These are phyloP conservation scores for Phortica magna DNA, from an alignment of 2,888 invertebrate species.

Conservation along the genomic window DNA sequence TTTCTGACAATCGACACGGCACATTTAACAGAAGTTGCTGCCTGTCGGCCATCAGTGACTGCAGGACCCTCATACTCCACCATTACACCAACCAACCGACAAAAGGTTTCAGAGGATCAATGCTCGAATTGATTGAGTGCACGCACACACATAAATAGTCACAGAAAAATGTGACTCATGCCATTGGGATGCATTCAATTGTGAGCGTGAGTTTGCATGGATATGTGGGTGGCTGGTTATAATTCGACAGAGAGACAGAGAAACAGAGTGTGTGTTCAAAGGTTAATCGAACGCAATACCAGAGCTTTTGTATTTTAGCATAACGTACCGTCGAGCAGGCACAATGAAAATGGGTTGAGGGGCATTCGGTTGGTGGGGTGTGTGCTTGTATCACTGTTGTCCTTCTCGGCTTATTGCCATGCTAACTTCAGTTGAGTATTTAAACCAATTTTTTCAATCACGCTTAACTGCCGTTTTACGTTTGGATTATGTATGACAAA, in stretches of 20 bases:
- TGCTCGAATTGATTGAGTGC: background rate
- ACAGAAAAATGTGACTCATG: background rate
- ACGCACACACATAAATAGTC: background rate
- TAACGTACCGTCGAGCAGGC: too few species aligned
- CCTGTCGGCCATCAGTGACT: background rate
- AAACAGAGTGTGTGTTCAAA: too few species aligned
- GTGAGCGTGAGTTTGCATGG: background rate
- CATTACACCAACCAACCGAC: too few species aligned
- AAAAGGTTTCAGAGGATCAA: background rate
- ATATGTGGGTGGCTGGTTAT: too few species aligned
- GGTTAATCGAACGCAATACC: too few species aligned
- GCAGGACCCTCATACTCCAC: too few species aligned
- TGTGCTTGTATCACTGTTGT: background rate
- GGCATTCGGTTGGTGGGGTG: background rate
- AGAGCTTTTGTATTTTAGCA: too few species aligned
- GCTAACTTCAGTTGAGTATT: conserved; percentile 9
- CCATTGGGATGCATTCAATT: background rate
- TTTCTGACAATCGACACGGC: too few species aligned
- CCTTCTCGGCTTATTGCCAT: conserved; percentile 14
- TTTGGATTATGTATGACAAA: too few species aligned
- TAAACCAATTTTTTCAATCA: conserved; percentile 30
- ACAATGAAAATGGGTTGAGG: too few species aligned
- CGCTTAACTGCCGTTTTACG: background rate
- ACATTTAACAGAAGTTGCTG: too few species aligned
- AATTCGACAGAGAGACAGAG: too few species aligned